A percentile compares a stretch with the other conserved stretches of the same genome.
Conservation (phyloP, 2,113 vertebrate species). For the Ardeotis arabs region DNA sequence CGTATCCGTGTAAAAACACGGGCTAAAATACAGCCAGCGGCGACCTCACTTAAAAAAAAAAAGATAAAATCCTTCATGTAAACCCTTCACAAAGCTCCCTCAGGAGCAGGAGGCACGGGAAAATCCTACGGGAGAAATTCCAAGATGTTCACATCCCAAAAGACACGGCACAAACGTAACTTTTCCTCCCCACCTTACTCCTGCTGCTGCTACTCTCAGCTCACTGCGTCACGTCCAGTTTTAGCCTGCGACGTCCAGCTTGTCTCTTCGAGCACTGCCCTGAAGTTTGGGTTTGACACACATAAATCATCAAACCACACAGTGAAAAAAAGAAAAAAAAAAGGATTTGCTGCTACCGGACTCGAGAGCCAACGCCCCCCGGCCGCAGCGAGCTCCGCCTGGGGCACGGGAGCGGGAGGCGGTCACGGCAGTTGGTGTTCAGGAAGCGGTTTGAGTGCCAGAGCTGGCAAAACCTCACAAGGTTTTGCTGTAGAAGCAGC, state of each 20-base stretch:
- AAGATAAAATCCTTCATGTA: not conserved
- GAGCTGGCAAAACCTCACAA: not conserved
- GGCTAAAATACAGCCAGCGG: not conserved
- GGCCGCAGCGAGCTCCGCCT: not conserved
- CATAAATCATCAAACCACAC: not conserved
- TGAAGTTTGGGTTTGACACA: not conserved
- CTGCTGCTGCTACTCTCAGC: not conserved
- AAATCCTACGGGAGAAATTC: not conserved
- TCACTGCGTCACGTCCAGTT: not conserved
- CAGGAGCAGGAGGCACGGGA: not conserved
- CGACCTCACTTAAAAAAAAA: not conserved
- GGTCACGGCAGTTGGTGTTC: not conserved
- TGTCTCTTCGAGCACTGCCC: not conserved
- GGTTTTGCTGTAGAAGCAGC: not conserved
- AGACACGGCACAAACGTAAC: not conserved
- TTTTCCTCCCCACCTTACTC: not conserved
- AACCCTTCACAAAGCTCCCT: not conserved
- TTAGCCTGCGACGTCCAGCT: not conserved
- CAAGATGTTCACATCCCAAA: not conserved
- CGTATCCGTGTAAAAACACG: rapidly evolving
- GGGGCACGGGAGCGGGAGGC: not conserved
- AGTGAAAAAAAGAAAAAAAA: not conserved
- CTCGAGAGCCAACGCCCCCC: not conserved
- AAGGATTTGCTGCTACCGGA: not conserved
- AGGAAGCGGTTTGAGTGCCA: not conserved